Base-by-base conservation (phyloP, 2,797 vertebrate species). In the Lerista edwardsae region DNA sequence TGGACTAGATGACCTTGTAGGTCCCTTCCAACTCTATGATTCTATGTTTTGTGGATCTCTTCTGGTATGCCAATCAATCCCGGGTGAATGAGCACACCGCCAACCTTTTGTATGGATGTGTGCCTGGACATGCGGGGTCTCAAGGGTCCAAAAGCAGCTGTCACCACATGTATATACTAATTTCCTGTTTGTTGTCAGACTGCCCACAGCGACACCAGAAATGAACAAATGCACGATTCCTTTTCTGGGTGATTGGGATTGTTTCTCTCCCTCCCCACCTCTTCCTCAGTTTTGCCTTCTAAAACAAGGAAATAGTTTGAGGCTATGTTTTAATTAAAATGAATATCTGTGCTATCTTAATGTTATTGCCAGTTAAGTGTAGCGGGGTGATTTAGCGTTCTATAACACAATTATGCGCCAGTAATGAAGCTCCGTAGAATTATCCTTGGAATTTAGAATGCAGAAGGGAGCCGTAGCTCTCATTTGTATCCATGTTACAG, bases 251-350 rank as follows among this genome's bases (percentile, higher is more conserved):
- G 75, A 62, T 67, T 64, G 41, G 34, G 31, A 25, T 61, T 61
- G 55, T 55, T 31, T 25, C 29, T 7, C 44, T 15, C 17, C 29
- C 17, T 39, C 1, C 7, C 21, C 15, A 9, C 19, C 21, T 17
- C 11, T 65, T 51, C 74, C 0, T 12, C 1, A 41, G 92, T 96
- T 96, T 95, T 93, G 87, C 87, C 84, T 94, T 93, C 94, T 96
- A 89, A 82, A 94, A 91, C 91, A 91, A 85, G 90, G 91, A 96
- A 96, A 96, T 95, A 96, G 95, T 96, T 96, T 93, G 94, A 95
- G 96, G 96, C 95, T 96, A 96, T 96, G 95, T 96, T 96, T 96
- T 96, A 96, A 96, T 96, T 96, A 96, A 96, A 96, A 96, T 95
- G 96, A 96, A 96, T 96, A 96, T 96, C 95, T 95, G 92, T 57